Percentiles rank a stretch among this genome's conserved stretches.
These are phyloP conservation scores for Notamacropus eugenii DNA, from an alignment of 2,797 vertebrate genomes.

Conservation along the genomic window DNA sequence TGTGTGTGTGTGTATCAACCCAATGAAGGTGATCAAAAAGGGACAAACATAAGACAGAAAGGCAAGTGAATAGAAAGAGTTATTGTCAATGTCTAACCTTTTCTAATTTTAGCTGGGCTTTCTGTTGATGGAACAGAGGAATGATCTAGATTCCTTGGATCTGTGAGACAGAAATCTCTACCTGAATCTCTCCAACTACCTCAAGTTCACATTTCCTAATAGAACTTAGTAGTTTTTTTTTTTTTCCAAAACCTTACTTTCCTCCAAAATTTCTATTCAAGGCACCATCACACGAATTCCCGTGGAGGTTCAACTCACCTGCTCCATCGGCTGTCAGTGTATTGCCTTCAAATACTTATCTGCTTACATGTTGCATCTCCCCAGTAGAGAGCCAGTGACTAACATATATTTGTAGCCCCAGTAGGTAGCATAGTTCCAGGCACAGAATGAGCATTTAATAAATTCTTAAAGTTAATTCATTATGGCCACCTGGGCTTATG, in stretches of 20 bases:
- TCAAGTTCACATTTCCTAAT: background rate
- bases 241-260: background rate
- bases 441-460: background rate
- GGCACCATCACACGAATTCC: background rate
- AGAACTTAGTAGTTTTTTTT: background rate
- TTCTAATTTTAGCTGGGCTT: background rate
- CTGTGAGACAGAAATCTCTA: background rate
- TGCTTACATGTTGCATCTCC: background rate
- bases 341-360: background rate
- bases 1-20: too few species aligned
- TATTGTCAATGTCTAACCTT: too few species aligned
- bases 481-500: background rate
- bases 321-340: background rate
- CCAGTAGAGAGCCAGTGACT: background rate
- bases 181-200: background rate
- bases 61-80: too few species aligned
- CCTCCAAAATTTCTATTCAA: background rate
- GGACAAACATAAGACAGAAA: background rate
- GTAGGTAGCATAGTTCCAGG: background rate
- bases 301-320: background rate
- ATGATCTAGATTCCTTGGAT: background rate
- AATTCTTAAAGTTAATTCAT: background rate
- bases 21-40: too few species aligned
- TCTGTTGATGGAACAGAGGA: background rate
- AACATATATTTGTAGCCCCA: background rate